A percentile compares a stretch with the other conserved stretches of the same genome.
phyloP scores from a whole-genome alignment of 2,113 vertebrate species.

The Cariama cristata region DNA sequence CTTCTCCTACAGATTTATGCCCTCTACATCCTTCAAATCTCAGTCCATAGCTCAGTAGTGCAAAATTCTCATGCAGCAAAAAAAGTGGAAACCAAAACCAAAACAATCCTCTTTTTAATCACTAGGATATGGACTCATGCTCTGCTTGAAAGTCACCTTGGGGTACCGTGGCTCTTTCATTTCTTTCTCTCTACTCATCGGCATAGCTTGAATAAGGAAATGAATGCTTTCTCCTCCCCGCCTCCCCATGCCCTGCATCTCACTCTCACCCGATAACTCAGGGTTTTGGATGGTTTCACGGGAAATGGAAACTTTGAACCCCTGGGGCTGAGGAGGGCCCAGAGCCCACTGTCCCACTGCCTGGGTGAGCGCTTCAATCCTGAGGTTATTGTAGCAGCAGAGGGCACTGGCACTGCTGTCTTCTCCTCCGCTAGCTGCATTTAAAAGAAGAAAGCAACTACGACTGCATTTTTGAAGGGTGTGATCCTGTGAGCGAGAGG shows the following conservation, averaged over 20 bases:
- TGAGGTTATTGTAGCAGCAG: conserved; percentile 25
- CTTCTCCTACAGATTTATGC: neutral
- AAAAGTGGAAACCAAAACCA: neutral
- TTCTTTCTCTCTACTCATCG: neutral
- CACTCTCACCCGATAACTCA: neutral
- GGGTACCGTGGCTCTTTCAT: neutral
- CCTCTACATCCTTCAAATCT: neutral
- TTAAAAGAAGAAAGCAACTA: conserved; percentile 49
- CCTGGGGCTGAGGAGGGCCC: conserved; percentile 63
- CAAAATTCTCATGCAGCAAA: neutral
- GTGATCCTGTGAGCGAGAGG: neutral
- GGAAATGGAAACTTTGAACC: conserved; percentile 28
- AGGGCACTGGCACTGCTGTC: neutral
- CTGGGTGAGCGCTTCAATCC: conserved; percentile 20
- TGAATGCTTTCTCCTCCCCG: neutral
- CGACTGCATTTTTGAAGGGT: conserved; percentile 48
- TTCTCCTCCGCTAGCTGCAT: conserved; percentile 22
- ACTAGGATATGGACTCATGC: neutral
- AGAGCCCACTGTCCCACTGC: conserved; percentile 24
- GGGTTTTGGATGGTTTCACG: conserved; percentile 22
- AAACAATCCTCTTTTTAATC: neutral
- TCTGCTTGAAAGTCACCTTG: neutral
- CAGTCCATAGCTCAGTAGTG: neutral
- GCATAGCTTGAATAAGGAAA: conserved; percentile 7
- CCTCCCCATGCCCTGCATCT: neutral